Evolutionary conservation across 2,797 vertebrate species (phyloP).

Genomic region (Neosalanx taihuensis): DNA sequence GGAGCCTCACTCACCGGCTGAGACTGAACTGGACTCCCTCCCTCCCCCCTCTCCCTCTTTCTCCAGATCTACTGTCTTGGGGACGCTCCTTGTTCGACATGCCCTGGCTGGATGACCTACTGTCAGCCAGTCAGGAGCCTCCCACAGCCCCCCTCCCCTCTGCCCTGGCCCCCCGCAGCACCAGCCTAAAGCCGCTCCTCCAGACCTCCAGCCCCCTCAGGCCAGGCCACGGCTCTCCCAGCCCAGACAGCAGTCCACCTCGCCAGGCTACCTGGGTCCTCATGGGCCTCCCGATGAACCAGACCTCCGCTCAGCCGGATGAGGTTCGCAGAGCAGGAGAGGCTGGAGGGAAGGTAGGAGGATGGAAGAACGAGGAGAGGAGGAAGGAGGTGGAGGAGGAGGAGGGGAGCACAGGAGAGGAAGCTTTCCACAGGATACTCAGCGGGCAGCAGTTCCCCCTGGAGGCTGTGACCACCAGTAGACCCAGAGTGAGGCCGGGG

Average conservation of each 20-base stretch:
- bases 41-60: slow-evolving; percentile 24
- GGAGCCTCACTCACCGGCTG: no score
- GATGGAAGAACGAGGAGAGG: slow-evolving; percentile 39
- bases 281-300: slow-evolving; percentile 25
- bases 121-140: slow-evolving; percentile 41
- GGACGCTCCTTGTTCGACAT: slow-evolving; percentile 52
- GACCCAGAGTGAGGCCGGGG: slow-evolving; percentile 64
- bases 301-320: slow-evolving; percentile 45
- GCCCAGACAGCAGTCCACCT: slow-evolving; percentile 33
- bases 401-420: slow-evolving; percentile 62
- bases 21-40: neutral
- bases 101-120: slow-evolving; percentile 27
- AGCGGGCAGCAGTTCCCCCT: slow-evolving; percentile 68
- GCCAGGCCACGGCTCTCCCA: neutral
- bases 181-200: slow-evolving; percentile 29
- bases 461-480: slow-evolving; percentile 53
- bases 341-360: slow-evolving; percentile 44
- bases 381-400: slow-evolving; percentile 55
- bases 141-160: slow-evolving; percentile 40
- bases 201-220: slow-evolving; percentile 35
- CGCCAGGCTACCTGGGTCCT: slow-evolving; percentile 40
- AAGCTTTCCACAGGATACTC: slow-evolving; percentile 15
- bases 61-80: slow-evolving; percentile 61
- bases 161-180: slow-evolving; percentile 38
- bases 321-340: slow-evolving; percentile 7